A percentile compares a stretch with the other conserved stretches of the same genome.
Evolutionary conservation across 2,888 invertebrate species (phyloP).

Genomic region (Harpagoxenus sublaevis): DNA sequence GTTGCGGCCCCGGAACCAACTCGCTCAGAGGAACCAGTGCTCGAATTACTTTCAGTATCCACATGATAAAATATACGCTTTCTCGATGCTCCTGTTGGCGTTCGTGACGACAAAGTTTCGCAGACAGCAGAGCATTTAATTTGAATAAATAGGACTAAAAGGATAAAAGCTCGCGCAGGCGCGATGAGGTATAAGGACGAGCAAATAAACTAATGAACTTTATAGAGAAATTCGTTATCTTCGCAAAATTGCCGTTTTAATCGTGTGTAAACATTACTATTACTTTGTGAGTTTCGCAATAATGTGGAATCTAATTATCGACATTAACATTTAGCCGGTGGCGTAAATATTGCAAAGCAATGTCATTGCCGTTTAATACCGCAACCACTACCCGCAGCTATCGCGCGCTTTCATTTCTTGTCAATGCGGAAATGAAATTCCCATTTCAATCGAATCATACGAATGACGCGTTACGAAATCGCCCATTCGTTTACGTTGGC

Average conservation of each 20-base stretch:
- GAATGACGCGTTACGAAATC: neutral
- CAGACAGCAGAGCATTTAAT: constrained; percentile 56
- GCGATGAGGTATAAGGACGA: neutral
- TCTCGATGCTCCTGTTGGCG: constrained; percentile 10
- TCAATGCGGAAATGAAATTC: constrained; percentile 30
- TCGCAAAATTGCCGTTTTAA: neutral
- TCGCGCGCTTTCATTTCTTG: constrained; percentile 24
- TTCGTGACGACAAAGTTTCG: constrained; percentile 51
- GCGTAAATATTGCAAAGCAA: constrained; percentile 40
- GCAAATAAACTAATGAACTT: constrained; percentile 1
- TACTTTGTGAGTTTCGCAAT: neutral
- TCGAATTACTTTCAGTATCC: constrained; percentile 36
- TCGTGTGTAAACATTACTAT: neutral
- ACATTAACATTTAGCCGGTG: constrained; percentile 19
- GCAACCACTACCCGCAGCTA: neutral
- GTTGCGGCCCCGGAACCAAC: constrained; percentile 10
- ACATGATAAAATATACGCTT: constrained; percentile 20
- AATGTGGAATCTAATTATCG: neutral
- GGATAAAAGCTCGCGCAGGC: constrained; percentile 29
- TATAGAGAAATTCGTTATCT: neutral
- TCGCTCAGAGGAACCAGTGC: neutral
- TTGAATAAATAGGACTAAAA: constrained; percentile 67
- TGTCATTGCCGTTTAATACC: constrained; percentile 24
- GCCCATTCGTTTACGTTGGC: neutral
- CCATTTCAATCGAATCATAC: neutral